A percentile compares a stretch with the other conserved stretches of the same genome.
These are phyloP conservation scores for Cataglyphis albicans DNA, from an alignment of 2,888 invertebrate genomes.

Conservation along the genomic window DNA sequence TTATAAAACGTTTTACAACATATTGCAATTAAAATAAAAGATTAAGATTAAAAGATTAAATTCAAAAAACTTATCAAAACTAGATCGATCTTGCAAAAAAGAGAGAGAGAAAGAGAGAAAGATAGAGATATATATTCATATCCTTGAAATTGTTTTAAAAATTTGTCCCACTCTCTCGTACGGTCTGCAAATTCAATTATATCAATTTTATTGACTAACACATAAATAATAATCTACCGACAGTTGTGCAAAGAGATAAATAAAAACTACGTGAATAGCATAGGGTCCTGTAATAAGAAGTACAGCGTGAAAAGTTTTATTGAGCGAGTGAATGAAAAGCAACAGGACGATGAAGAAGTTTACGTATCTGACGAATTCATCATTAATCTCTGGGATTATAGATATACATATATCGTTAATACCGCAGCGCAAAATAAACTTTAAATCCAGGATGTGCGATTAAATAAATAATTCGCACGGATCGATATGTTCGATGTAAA, in stretches of 20 bases:
- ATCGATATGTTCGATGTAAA: constrained; percentile 46
- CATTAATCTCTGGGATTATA: constrained; percentile 45
- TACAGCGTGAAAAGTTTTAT: constrained; percentile 42
- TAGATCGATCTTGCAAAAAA: background rate
- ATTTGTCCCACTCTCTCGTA: background rate
- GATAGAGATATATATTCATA: background rate
- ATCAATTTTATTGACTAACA: background rate
- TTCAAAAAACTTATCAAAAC: background rate
- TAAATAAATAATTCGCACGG: constrained; percentile 44
- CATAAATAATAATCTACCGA: background rate
- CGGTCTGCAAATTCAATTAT: background rate
- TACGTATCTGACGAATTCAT: constrained; percentile 48
- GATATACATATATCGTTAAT: constrained; percentile 20
- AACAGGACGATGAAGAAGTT: constrained; percentile 58
- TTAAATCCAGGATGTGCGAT: constrained; percentile 17
- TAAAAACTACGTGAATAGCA: background rate
- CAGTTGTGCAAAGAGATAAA: constrained; percentile 25
- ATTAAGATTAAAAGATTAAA: background rate
- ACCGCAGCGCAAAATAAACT: constrained; percentile 27
- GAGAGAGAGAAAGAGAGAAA: background rate
- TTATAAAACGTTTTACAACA: background rate
- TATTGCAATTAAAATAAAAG: background rate
- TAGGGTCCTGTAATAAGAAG: background rate
- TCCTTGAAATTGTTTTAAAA: constrained; percentile 13
- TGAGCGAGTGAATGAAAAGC: constrained; percentile 42